Conservation (phyloP, 2,888 invertebrate genomes). For the Calameuta filiformis region DNA sequence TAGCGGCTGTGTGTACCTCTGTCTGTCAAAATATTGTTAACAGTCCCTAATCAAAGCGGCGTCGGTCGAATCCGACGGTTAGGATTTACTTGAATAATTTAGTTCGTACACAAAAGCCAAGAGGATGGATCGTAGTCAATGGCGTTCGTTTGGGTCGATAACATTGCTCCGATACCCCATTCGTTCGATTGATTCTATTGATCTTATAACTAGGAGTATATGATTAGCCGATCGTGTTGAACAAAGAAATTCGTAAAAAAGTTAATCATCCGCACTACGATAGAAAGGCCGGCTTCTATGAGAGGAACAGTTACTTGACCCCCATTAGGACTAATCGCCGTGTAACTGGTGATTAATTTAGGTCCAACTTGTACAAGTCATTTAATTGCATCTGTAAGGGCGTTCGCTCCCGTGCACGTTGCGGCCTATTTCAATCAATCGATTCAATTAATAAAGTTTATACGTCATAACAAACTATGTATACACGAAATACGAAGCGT, state of each 20-base stretch:
- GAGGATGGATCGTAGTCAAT: not conserved
- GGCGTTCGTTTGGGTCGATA: not conserved
- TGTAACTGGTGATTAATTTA: slow-evolving; percentile 53
- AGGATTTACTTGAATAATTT: not conserved
- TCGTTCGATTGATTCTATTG: not conserved
- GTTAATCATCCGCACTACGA: not conserved
- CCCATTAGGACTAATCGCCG: slow-evolving; percentile 45
- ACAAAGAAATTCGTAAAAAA: not conserved
- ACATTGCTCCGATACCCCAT: not conserved
- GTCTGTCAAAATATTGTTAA: not conserved
- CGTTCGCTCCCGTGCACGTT: slow-evolving; percentile 34
- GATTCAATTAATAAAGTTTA: slow-evolving; percentile 10
- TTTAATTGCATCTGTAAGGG: slow-evolving; percentile 31
- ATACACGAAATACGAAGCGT: not conserved
- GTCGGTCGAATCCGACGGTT: not conserved
- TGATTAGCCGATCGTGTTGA: not conserved
- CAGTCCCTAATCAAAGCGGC: not conserved
- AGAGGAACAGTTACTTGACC: slow-evolving; percentile 37
- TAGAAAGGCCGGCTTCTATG: not conserved
- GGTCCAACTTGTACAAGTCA: slow-evolving; percentile 30
- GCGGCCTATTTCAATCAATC: slow-evolving; percentile 34
- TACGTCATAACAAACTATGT: not conserved
- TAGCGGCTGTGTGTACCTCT: too few species aligned
- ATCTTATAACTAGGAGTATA: too few species aligned
- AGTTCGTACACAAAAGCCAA: not conserved